phyloP scores from a whole-genome alignment of 2,113 vertebrate genomes.

The Cynocephalus volans region DNA sequence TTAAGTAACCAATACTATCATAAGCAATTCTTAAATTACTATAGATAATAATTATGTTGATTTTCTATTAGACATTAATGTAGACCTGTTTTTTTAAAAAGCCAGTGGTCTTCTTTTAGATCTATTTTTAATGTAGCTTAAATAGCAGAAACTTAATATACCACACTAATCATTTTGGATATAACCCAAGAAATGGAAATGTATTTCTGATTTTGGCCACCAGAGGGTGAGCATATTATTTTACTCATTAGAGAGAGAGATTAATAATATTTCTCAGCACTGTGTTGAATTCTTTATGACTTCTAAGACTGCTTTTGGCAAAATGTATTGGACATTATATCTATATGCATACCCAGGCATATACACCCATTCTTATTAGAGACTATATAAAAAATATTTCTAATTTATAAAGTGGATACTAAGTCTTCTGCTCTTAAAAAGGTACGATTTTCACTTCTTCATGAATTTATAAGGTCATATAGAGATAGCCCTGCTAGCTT shows the following conservation, averaged over 20 bases:
- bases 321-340: background rate
- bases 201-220: constrained; percentile 75
- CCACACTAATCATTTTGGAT: constrained; percentile 46
- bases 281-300: background rate
- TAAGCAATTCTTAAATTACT: constrained; percentile 56
- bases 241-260: background rate
- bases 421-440: constrained; percentile 7
- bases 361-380: background rate
- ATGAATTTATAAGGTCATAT: constrained; percentile 15
- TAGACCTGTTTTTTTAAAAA: constrained; percentile 6
- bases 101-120: background rate
- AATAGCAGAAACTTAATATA: constrained; percentile 62
- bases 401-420: constrained; percentile 32
- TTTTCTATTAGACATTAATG: constrained; percentile 46
- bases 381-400: background rate
- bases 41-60: constrained; percentile 23
- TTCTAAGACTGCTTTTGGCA: background rate
- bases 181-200: constrained; percentile 66
- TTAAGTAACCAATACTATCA: background rate
- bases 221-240: constrained; percentile 66
- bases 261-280: background rate
- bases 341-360: background rate
- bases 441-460: background rate
- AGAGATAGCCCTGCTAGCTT: background rate
- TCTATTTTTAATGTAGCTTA: constrained; percentile 68